Percentiles rank a stretch among this genome's conserved stretches.
Evolutionary conservation across 2,113 vertebrate species (phyloP).

Genomic region (Chauna torquata): DNA sequence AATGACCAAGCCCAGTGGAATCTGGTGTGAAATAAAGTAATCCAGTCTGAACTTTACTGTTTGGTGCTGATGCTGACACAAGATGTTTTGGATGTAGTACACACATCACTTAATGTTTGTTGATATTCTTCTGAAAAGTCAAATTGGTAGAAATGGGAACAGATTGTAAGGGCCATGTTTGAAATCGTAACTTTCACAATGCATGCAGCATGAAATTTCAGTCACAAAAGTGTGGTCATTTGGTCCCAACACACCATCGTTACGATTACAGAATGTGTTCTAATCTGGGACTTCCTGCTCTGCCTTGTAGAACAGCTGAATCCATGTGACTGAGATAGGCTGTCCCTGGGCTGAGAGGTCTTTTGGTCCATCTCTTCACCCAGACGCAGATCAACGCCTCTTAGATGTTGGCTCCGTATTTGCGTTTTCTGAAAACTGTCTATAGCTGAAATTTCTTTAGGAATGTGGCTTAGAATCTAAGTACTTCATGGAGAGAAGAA

Average conservation of each 20-base stretch:
- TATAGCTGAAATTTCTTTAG: background rate
- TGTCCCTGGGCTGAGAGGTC: background rate
- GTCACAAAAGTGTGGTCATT: background rate
- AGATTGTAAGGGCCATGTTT: background rate
- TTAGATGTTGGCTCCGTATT: background rate
- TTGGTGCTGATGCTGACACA: background rate
- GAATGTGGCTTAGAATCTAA: background rate
- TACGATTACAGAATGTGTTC: background rate
- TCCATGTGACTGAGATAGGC: background rate
- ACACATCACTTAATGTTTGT: background rate
- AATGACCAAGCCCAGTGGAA: background rate
- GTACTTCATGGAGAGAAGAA: background rate
- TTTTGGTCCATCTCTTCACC: background rate
- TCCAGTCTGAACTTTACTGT: background rate
- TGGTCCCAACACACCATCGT: background rate
- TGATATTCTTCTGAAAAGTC: background rate
- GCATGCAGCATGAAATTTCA: background rate
- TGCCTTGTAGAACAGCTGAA: background rate
- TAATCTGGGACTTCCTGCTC: background rate
- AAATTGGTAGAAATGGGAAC: background rate
- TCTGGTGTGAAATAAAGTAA: background rate
- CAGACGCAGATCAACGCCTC: background rate
- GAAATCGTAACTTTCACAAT: background rate
- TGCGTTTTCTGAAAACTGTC: background rate
- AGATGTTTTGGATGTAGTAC: background rate